Evolutionary conservation across 2,797 vertebrate genomes (phyloP).

Genomic region (Crypturellus tataupa): DNA sequence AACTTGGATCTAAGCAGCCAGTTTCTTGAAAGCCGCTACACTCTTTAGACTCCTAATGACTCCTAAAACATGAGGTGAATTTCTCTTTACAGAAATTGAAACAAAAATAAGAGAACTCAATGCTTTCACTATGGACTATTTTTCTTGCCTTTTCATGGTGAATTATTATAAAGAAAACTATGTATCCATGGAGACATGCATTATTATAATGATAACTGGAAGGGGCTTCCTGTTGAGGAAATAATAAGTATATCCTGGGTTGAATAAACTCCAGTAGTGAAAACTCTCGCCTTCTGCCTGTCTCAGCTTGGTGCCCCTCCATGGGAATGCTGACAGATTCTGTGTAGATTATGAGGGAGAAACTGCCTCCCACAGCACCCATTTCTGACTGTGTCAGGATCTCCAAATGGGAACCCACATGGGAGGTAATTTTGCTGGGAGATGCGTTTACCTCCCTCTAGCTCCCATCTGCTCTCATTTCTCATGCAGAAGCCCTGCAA

Average conservation of each 20-base stretch:
- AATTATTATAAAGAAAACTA: constrained; percentile 51
- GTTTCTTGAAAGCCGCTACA: constrained; percentile 65
- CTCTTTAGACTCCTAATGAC: constrained; percentile 71
- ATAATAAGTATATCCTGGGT: constrained; percentile 33
- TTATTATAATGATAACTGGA: constrained; percentile 64
- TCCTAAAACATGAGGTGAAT: constrained; percentile 53
- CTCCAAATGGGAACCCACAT: background rate
- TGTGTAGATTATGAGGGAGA: rapidly evolving
- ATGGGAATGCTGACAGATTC: background rate
- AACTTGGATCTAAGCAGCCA: constrained; percentile 54
- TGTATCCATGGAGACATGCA: constrained; percentile 61
- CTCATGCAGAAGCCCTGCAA: rapidly evolving
- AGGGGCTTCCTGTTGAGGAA: constrained; percentile 66
- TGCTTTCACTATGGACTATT: constrained; percentile 22
- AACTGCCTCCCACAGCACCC: constrained; percentile 8
- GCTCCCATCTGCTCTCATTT: background rate
- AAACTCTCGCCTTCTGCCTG: background rate
- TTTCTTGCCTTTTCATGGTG: constrained; percentile 61
- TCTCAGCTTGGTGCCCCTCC: background rate
- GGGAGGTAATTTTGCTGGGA: background rate
- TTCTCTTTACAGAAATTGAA: constrained; percentile 37
- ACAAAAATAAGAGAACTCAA: constrained; percentile 45
- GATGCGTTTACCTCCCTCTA: background rate
- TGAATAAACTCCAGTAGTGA: constrained; percentile 50
- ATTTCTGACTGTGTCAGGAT: background rate